phyloP scores from a whole-genome alignment of 2,797 vertebrate genomes.

The Sebastes steindachneri region DNA sequence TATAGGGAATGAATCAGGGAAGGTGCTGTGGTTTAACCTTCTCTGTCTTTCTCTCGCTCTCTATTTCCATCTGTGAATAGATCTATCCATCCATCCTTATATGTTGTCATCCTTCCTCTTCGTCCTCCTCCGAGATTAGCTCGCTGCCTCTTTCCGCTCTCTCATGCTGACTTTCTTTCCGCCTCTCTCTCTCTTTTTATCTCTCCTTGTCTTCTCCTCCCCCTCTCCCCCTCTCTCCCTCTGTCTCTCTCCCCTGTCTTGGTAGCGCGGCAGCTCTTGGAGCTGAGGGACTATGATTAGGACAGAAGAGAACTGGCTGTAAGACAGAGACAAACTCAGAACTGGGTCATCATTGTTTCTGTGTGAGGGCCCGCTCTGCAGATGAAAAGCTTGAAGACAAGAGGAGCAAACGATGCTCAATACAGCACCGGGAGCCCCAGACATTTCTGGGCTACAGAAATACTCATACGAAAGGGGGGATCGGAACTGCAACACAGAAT shows the following conservation, averaged over 20 bases:
- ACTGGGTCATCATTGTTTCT: constrained; percentile 83
- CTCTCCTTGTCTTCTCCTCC: constrained; percentile 36
- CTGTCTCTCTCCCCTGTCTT: constrained; percentile 46
- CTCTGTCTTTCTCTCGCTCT: constrained; percentile 37
- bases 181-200: constrained; percentile 55
- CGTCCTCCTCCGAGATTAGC: constrained; percentile 62
- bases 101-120: constrained; percentile 64
- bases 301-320: constrained; percentile 79
- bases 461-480: constrained; percentile 49
- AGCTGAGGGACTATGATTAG: constrained; percentile 80
- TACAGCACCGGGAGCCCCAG: constrained; percentile 65
- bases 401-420: constrained; percentile 57
- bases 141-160: constrained; percentile 41
- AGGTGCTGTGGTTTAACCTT: constrained; percentile 72
- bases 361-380: constrained; percentile 73
- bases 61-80: constrained; percentile 48
- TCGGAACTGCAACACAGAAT: constrained; percentile 59
- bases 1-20: constrained; percentile 67
- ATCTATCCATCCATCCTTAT: constrained; percentile 61
- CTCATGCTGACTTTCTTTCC: constrained; percentile 48
- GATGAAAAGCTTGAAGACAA: constrained; percentile 78
- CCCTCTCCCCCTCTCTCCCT: constrained; percentile 16
- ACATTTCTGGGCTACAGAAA: constrained; percentile 76
- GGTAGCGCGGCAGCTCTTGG: constrained; percentile 61
- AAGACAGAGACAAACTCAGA: constrained; percentile 78